Percentiles rank a stretch among this genome's conserved stretches.
These are phyloP conservation scores for Adrianichthys oophorus DNA, from an alignment of 2,797 vertebrate genomes.

Conservation along the genomic window DNA sequence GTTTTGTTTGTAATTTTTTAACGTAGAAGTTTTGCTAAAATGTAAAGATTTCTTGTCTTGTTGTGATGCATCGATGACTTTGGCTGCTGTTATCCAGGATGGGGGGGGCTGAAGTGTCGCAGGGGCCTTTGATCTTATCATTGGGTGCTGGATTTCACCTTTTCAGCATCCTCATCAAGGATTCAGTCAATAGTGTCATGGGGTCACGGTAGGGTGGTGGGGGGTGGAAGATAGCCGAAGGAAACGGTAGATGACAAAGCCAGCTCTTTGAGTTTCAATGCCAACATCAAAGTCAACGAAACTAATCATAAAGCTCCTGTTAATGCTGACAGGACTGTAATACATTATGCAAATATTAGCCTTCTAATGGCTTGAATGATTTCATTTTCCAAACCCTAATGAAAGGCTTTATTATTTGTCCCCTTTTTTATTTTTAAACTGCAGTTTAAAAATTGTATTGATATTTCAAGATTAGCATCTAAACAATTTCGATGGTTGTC, in stretches of 20 bases:
- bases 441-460: neutral
- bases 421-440: slow-evolving; percentile 23
- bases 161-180: slow-evolving; percentile 87
- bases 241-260: slow-evolving; percentile 41
- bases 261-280: slow-evolving; percentile 37
- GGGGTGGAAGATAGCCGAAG: slow-evolving; percentile 14
- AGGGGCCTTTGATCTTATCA: slow-evolving; percentile 83
- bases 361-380: slow-evolving; percentile 10
- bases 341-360: slow-evolving; percentile 15
- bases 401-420: slow-evolving; percentile 14
- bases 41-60: neutral
- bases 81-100: slow-evolving; percentile 27
- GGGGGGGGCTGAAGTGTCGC: slow-evolving; percentile 56
- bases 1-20: too few relatives aligned
- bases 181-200: slow-evolving; percentile 82
- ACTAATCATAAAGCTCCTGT: slow-evolving; percentile 8
- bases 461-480: slow-evolving; percentile 41
- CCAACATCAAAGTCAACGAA: slow-evolving; percentile 43
- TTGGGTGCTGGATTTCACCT: slow-evolving; percentile 85
- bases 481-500: slow-evolving; percentile 38
- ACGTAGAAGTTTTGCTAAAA: neutral
- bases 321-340: slow-evolving; percentile 1
- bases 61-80: neutral
- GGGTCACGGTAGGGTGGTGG: slow-evolving; percentile 49
- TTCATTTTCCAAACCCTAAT: neutral